These are phyloP conservation scores for Cheirogaleus major DNA, from an alignment of 2,797 vertebrate genomes.

Conservation along the genomic window DNA sequence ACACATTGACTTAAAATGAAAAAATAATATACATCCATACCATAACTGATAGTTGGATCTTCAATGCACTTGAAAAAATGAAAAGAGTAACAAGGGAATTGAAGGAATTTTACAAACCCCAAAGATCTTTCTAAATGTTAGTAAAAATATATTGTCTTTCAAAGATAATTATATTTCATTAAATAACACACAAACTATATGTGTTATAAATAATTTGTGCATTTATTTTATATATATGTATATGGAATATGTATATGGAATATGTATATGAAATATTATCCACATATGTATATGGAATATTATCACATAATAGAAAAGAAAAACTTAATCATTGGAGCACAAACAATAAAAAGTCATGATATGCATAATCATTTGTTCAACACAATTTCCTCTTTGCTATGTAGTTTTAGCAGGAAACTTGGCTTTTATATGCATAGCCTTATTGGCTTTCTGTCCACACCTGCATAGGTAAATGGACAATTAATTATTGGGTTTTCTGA, in stretches of 20 bases:
- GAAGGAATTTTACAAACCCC: constrained; percentile 1
- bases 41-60: not conserved
- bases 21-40: not conserved
- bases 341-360: constrained; percentile 18
- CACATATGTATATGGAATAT: not conserved
- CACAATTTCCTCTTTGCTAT: not conserved
- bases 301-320: not conserved
- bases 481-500: constrained; percentile 23
- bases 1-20: not conserved
- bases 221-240: not conserved
- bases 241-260: not conserved
- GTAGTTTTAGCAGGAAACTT: not conserved
- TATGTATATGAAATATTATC: not conserved
- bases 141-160: not conserved
- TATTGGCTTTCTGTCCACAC: constrained; percentile 27
- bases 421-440: constrained; percentile 4
- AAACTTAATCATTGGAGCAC: not conserved
- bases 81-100: not conserved
- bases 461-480: not conserved
- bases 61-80: not conserved
- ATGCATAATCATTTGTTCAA: constrained; percentile 37
- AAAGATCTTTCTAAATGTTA: not conserved
- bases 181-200: not conserved
- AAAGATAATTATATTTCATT: constrained; percentile 26
- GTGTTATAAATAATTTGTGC: not conserved